Base-by-base conservation (phyloP, 1,140 invertebrate genomes). In the Caenorhabditis inopinata region DNA sequence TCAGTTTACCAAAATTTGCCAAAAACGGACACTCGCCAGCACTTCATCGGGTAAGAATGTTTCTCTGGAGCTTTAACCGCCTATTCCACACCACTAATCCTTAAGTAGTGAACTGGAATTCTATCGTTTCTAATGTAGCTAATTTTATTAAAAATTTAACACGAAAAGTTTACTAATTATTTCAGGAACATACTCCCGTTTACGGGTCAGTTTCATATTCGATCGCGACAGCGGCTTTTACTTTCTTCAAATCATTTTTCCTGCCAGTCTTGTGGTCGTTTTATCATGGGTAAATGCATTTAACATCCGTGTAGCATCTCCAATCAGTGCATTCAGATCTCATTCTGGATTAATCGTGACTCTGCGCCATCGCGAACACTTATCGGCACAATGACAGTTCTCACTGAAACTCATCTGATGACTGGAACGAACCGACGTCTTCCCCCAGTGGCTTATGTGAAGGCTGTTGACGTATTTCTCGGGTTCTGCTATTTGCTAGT, bases 211-310 rank as follows among this genome's bases (percentile, higher is more conserved):
- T 91, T 96, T 98, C 90, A 94, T 96, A 91, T 97, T 98, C 91
- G 95, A 96, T 83, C 93, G 96, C 83, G 96, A 94, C 86, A 96
- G 97, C 94, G 96, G 96, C 87, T 97, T 97, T 92, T 97, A 97
- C 92, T 92, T 98, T 88, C 97, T 97, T 90, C 96, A 97, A 91
- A 97, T 97, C 90, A 97, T 97, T 92, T 96, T 97, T 91, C 96
- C 96, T 85, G 96, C 95, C 89, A 94, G 94, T 89, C 92, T 98
- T 89, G 97, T 98, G 90, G 96, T 98, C 90, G 95, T 97, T 90
- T 96, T 97, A 91, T 96, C 94, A 86, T 97, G 96, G 96, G 80
- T 79, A 29, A 29, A 58, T 27, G n/a, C 16, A 3, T 11, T n/a
- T 2, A 23, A 1, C 14, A 7, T 45, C n/a, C 16, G 1, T 9